Evolutionary conservation across 2,797 vertebrate genomes (phyloP).

Genomic region (Rousettus madagascariensis): DNA sequence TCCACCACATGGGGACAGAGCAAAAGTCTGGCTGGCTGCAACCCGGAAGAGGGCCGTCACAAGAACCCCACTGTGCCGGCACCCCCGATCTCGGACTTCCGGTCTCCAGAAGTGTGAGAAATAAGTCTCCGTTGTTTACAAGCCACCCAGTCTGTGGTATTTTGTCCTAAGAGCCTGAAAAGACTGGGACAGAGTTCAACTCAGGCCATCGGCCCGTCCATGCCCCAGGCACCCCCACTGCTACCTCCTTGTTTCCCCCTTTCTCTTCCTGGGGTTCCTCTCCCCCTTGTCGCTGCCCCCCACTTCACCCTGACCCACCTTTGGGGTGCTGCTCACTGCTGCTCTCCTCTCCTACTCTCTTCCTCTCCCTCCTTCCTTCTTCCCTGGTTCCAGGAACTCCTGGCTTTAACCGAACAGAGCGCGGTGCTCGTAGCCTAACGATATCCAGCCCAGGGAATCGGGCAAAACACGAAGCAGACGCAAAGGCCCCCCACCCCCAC

Average conservation of each 20-base stretch:
- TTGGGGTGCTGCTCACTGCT: neutral
- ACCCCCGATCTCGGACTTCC: too few relatives aligned
- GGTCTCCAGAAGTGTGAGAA: neutral
- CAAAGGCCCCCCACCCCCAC: too few relatives aligned
- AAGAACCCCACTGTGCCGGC: accelerated
- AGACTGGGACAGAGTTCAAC: neutral
- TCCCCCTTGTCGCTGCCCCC: accelerated
- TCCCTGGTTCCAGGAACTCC: neutral
- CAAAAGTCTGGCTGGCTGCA: accelerated
- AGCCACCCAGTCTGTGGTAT: neutral
- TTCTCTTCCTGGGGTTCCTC: neutral
- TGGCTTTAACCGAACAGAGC: neutral
- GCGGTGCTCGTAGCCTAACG: neutral
- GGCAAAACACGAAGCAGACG: neutral
- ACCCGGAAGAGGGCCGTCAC: neutral
- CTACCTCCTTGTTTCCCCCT: neutral
- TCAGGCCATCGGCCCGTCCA: neutral
- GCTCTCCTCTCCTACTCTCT: neutral
- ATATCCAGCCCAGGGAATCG: accelerated
- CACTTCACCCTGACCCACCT: neutral
- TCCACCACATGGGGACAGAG: neutral
- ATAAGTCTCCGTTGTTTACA: neutral
- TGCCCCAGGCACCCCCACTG: accelerated
- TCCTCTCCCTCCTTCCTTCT: neutral
- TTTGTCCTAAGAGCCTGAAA: neutral